These are phyloP conservation scores for Macquaria ambigua DNA, from an alignment of 2,113 vertebrate genomes.

Conservation along the genomic window DNA sequence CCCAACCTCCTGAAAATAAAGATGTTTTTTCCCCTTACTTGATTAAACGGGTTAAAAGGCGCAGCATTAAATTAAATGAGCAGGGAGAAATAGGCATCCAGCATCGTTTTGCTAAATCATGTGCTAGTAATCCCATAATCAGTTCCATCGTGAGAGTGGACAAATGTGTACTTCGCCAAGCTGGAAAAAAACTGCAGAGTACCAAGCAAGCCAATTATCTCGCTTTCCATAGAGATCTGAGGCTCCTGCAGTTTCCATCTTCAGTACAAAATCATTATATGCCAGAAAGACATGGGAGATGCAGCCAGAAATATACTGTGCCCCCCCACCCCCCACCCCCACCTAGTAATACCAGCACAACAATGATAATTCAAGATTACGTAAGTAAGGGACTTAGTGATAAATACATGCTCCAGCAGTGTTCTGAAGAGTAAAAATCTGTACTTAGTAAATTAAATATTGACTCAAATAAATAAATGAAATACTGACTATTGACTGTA, in stretches of 20 bases:
- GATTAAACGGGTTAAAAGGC: conserved; percentile 30
- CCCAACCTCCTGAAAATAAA: neutral
- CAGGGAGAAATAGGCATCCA: conserved; percentile 25
- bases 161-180: conserved; percentile 40
- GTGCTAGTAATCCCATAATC: conserved; percentile 56
- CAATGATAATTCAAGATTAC: conserved; percentile 55
- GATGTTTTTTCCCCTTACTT: neutral
- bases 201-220: conserved; percentile 56
- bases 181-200: conserved; percentile 20
- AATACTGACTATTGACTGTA: neutral
- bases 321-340: neutral
- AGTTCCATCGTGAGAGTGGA: conserved; percentile 42
- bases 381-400: conserved; percentile 29
- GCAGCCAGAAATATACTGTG: conserved; percentile 7
- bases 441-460: conserved; percentile 76
- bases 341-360: conserved; percentile 33
- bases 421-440: conserved; percentile 54
- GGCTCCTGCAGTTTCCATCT: conserved; percentile 46
- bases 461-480: conserved; percentile 40
- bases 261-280: conserved; percentile 45
- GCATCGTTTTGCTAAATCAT: conserved; percentile 52
- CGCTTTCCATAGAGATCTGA: conserved; percentile 53
- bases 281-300: conserved; percentile 20
- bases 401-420: conserved; percentile 49
- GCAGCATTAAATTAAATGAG: conserved; percentile 39